Evolutionary conservation across 2,797 vertebrate genomes (phyloP).

Genomic region (Acipenser oxyrinchus): DNA sequence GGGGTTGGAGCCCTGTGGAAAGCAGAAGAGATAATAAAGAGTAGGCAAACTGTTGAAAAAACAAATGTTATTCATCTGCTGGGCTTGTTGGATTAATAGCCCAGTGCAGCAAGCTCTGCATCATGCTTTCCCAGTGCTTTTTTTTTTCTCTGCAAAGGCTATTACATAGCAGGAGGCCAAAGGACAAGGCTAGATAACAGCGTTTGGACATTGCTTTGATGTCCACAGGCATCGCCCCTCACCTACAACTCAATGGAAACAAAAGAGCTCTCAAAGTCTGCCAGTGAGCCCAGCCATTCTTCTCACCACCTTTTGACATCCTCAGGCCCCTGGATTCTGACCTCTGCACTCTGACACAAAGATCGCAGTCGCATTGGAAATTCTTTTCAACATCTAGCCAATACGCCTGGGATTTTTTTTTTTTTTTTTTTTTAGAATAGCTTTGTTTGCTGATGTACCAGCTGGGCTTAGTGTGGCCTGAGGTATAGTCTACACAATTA

Average conservation of each 20-base stretch:
- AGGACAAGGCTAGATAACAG: conserved; percentile 72
- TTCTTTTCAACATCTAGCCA: conserved; percentile 34
- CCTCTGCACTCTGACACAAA: conserved; percentile 55
- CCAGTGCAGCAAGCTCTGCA: conserved; percentile 27
- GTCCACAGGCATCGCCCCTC: conserved; percentile 53
- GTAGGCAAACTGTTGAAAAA: conserved; percentile 11
- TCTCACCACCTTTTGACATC: conserved; percentile 50
- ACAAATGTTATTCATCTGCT: conserved; percentile 26
- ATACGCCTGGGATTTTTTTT: conserved; percentile 26
- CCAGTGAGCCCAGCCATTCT: conserved; percentile 45
- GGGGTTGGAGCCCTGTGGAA: conserved; percentile 19
- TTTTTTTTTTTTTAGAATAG: conserved; percentile 12
- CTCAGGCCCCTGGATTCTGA: conserved; percentile 42
- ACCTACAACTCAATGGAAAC: conserved; percentile 47
- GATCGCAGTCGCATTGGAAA: conserved; percentile 46
- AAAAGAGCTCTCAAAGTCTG: conserved; percentile 48
- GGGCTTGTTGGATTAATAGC: conserved; percentile 35
- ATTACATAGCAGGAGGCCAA: conserved; percentile 59
- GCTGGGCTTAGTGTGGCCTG: too few species aligned
- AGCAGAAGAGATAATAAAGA: conserved; percentile 22
- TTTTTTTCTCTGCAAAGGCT: conserved; percentile 43
- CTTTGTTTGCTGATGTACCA: too few species aligned
- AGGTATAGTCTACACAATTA: too few species aligned
- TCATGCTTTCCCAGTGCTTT: conserved; percentile 34
- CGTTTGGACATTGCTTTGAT: conserved; percentile 79